Evolutionary conservation across 1,140 invertebrate genomes (phyloP), one percentile per base, ranked within the genome.

Genomic region (Eupeodes corollae): DNA sequence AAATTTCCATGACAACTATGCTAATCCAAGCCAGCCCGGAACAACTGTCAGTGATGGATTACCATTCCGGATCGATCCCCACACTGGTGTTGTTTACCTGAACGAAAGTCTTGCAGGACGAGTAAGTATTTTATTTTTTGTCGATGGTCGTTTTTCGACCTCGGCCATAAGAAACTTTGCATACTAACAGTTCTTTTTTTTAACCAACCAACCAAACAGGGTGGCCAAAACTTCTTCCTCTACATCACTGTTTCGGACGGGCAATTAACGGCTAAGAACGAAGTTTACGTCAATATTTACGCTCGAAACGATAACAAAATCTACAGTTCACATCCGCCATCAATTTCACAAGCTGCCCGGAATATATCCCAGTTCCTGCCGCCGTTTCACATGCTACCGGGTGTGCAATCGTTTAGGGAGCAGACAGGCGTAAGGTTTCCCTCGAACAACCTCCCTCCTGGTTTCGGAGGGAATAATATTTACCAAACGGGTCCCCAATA

Each of bases 201-300:
- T n/a, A n/a, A n/a, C n/a, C n/a, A n/a, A n/a, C n/a, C n/a, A n/a
- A n/a, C n/a, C n/a, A n/a, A n/a, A n/a, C 63, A 86, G 83, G 80
- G 71, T 52, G 81, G 81, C 13, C 70, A 82, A 58, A 75, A 80
- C 47, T 73, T 84, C 50, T 77, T 77, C 52, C 65, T 86, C 1
- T 84, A 81, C 60, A 80, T 86, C 35, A 83, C 80, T 11, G 80
- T 79, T 6, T 76, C 74, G 10, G 81, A 85, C 64, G 83, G 83
- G 13, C 68, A 75, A 32, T 63, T 81, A 8, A 75, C 74, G 15
- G 73, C 79, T 5, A 86, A 86, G 65, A 78, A 74, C n/a, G 82
- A 84, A 66, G 81, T 85, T 10, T 79, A 71, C 57, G 80, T 80
- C 8, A 75, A 78, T 47, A 80, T 85, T 19, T 49, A 74, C 9